These are phyloP conservation scores for Homarus americanus DNA, from an alignment of 1,140 invertebrate species.

Conservation along the genomic window DNA sequence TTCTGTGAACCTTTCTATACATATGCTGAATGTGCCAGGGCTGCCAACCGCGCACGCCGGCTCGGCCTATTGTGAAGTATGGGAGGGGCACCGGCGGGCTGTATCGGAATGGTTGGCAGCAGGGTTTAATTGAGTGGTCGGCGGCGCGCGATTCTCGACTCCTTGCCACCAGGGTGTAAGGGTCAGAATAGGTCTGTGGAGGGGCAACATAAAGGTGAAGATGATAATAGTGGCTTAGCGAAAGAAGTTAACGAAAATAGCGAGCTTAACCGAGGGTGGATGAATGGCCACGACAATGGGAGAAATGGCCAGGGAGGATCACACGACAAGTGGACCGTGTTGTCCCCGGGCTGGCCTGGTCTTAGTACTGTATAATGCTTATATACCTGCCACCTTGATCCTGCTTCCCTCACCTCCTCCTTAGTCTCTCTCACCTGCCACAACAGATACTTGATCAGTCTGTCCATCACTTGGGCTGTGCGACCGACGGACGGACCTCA, in stretches of 20 bases:
- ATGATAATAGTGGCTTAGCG: conserved; percentile 42
- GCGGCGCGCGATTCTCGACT: neutral
- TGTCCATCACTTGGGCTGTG: no score
- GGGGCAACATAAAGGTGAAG: conserved; percentile 28
- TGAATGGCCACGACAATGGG: conserved; percentile 40
- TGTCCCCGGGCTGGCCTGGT: neutral
- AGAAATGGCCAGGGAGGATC: conserved; percentile 37
- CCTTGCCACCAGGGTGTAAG: neutral
- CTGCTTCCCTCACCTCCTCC: neutral
- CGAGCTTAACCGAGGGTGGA: conserved; percentile 15
- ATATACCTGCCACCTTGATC: neutral
- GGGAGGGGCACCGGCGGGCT: conserved; percentile 39
- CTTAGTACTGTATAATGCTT: neutral
- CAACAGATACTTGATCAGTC: neutral
- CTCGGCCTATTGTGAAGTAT: conserved; percentile 44
- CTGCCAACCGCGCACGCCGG: conserved; percentile 14
- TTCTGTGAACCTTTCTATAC: conserved; percentile 17
- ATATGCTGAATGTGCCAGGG: conserved; percentile 44
- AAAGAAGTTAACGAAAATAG: conserved; percentile 51
- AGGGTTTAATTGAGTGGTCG: conserved; percentile 47
- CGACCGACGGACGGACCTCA: neutral
- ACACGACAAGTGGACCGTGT: conserved; percentile 41
- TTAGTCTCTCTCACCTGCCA: neutral
- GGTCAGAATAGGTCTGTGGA: neutral
- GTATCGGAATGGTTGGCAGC: conserved; percentile 50